These are phyloP conservation scores for Cheilosia urbana DNA, from an alignment of 2,888 invertebrate genomes.

Conservation along the genomic window DNA sequence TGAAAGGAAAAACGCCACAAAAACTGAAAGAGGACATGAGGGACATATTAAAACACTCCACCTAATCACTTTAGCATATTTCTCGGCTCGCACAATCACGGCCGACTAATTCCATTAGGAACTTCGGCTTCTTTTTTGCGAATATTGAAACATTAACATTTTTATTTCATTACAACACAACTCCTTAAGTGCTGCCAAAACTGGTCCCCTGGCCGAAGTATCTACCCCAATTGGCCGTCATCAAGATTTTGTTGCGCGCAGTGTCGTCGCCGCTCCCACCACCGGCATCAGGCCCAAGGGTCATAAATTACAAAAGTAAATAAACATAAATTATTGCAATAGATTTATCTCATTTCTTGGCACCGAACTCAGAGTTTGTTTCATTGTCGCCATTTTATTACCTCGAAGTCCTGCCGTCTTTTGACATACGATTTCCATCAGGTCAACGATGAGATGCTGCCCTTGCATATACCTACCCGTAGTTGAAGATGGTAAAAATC, in stretches of 20 bases:
- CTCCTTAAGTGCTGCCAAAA: constrained; percentile 64
- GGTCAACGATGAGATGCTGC: neutral
- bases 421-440: neutral
- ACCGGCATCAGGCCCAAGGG: constrained; percentile 39
- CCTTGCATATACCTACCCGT: neutral
- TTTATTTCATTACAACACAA: constrained; percentile 70
- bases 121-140: constrained; percentile 34
- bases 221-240: constrained; percentile 49
- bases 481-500: constrained; percentile 30
- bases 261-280: neutral
- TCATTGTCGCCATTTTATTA: constrained; percentile 72
- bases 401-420: constrained; percentile 68
- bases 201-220: constrained; percentile 50
- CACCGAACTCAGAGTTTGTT: constrained; percentile 61
- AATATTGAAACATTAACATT: constrained; percentile 72
- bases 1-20: neutral
- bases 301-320: constrained; percentile 75
- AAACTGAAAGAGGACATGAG: constrained; percentile 1
- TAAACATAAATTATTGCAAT: constrained; percentile 75
- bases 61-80: constrained; percentile 18
- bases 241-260: constrained; percentile 50
- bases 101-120: constrained; percentile 66
- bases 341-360: constrained; percentile 69
- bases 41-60: neutral
- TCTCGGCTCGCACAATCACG: constrained; percentile 27